Evolutionary conservation across 2,797 vertebrate genomes (phyloP).

Genomic region (Loris lydekkerianus): DNA sequence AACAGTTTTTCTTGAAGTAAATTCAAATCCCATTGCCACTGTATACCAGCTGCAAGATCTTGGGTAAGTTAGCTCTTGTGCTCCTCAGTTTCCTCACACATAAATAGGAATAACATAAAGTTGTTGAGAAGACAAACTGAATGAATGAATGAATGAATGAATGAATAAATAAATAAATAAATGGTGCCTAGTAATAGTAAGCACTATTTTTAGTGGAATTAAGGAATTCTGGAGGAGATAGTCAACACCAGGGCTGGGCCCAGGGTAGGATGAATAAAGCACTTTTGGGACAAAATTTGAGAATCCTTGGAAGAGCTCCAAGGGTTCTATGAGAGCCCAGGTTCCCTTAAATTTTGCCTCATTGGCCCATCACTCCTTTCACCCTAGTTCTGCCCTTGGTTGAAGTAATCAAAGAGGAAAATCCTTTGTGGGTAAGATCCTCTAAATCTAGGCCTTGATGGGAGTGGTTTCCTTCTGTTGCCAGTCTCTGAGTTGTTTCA

Average conservation of each 20-base stretch:
- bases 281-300: not conserved
- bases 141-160: not conserved
- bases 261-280: not conserved
- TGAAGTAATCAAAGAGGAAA: not conserved
- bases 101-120: not conserved
- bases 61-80: not conserved
- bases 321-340: not conserved
- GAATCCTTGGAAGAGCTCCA: not conserved
- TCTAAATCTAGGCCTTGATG: not conserved
- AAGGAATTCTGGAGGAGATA: not conserved
- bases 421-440: not conserved
- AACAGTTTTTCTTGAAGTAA: not conserved
- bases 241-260: not conserved
- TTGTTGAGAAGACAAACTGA: not conserved
- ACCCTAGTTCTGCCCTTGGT: not conserved
- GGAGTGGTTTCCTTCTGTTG: not conserved
- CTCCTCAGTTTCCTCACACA: not conserved
- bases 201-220: not conserved
- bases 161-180: not conserved
- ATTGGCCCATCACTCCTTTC: not conserved
- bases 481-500: not conserved
- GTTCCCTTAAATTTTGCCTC: not conserved
- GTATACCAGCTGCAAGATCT: not conserved
- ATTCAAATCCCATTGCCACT: not conserved
- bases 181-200: not conserved